Conservation (phyloP, 2,113 vertebrate genomes). For the Piaya cayana region DNA sequence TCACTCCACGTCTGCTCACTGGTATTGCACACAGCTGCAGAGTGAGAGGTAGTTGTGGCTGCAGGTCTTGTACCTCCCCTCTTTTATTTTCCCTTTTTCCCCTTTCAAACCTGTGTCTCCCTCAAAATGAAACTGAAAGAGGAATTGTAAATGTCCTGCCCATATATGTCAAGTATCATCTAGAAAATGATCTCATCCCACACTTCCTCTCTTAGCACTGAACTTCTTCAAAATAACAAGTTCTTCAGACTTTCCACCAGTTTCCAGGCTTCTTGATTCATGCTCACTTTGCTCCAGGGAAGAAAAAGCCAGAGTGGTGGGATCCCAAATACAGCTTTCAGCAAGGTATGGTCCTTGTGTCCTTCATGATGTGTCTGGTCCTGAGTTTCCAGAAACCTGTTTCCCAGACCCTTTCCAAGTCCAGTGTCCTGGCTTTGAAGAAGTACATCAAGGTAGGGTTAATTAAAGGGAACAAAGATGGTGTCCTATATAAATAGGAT, state of each 20-base stretch:
- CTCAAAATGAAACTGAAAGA: slow-evolving; percentile 45
- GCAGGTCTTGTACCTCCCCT: fast-evolving
- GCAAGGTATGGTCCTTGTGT: background rate
- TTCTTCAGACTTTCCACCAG: background rate
- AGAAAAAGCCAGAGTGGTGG: background rate
- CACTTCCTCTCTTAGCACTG: slow-evolving; percentile 27
- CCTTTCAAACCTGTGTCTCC: background rate
- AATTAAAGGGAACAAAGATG: background rate
- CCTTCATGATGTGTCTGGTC: background rate
- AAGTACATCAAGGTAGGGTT: background rate
- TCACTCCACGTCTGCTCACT: background rate
- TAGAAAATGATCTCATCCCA: slow-evolving; percentile 12
- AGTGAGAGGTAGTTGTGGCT: background rate
- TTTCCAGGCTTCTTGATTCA: background rate
- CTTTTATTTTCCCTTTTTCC: too few species aligned
- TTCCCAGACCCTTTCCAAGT: background rate
- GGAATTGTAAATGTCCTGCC: background rate
- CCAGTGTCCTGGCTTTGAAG: background rate
- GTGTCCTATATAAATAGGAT: background rate
- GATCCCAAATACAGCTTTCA: background rate
- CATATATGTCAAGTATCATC: background rate
- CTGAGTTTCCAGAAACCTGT: background rate
- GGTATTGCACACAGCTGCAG: background rate
- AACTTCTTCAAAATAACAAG: background rate
- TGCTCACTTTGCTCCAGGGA: background rate